phyloP scores from a whole-genome alignment of 1,140 invertebrate genomes.

The Parasteatoda tepidariorum region DNA sequence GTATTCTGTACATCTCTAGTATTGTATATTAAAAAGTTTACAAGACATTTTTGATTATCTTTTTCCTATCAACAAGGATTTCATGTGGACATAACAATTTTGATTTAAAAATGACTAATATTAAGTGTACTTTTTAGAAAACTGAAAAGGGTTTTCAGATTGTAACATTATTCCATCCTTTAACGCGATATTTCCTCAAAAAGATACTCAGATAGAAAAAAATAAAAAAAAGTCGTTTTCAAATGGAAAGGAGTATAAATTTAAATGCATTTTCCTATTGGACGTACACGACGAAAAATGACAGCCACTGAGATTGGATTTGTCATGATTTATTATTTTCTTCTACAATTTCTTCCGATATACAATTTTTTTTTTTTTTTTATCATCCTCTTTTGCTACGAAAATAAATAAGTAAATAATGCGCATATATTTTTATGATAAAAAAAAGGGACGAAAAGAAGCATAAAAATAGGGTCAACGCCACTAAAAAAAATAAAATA shows the following conservation, averaged over 20 bases:
- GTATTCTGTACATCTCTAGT: no score
- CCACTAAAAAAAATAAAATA: constrained; percentile 20
- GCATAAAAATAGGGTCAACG: constrained; percentile 57
- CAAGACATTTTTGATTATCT: no score
- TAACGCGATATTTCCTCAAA: constrained; percentile 25
- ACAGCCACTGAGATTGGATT: constrained; percentile 56
- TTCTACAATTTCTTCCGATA: neutral
- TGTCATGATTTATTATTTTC: constrained; percentile 57
- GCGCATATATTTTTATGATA: constrained; percentile 7
- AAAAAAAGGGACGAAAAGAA: constrained; percentile 28
- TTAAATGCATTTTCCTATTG: constrained; percentile 49
- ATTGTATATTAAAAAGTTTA: no score
- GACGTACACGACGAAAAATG: constrained; percentile 50
- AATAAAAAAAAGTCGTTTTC: constrained; percentile 12
- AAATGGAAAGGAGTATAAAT: constrained; percentile 40
- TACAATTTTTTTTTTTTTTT: neutral
- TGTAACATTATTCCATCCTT: no score
- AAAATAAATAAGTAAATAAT: constrained; percentile 21
- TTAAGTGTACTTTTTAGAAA: no score
- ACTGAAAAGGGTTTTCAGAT: no score
- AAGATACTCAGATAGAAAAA: neutral
- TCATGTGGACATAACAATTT: no score
- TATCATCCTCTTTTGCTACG: neutral
- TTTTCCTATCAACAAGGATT: no score
- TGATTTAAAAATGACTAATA: no score